Base-by-base conservation (phyloP, 2,888 invertebrate genomes). In the Belgica antarctica region DNA sequence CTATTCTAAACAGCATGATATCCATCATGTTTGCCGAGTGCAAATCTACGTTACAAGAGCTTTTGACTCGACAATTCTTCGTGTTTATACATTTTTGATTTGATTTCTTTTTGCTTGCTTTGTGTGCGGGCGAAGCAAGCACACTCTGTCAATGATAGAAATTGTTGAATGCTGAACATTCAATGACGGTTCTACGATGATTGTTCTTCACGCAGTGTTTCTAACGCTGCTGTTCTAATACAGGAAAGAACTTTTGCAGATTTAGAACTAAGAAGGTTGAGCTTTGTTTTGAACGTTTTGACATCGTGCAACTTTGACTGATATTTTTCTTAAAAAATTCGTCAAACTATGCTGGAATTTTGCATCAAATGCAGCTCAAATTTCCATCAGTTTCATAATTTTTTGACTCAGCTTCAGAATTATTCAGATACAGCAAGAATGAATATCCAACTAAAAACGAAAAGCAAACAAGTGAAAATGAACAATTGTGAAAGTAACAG, bases 11-110 rank as follows among this genome's bases (percentile, higher is more conserved):
- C 17, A 52, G 27, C 59, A 19, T 59, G 59, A 59, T 59, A 59
- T 59, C 27, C 27, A 59, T 59, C 59, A 59, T 59, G 27, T 59
- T 59, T 59, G 59, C 59, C 25, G 59, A 59, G 59, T 59, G 59
- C 59, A 59, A 59, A 59, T 59, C 59, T 59, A 59, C 22, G 59
- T 59, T 59, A 59, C 59, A 27, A 52, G 59, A 59, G 59, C 59
- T 59, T 27, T 19, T 22, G 12, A 52, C 22, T 17, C 52, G n/a
- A n/a, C n/a, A n/a, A n/a, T n/a, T 52, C 2, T 12, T 52, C 52
- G 52, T 52, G 19, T 52, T 52, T 22, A 22, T 52, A 52, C 17
- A 52, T 22, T 52, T 52, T 52, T 52, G 52, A 52, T 52, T 52
- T 22, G 52, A 52, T 22, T n/a, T 12, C 52, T 52, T 52, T 22